Percentiles rank a stretch among this genome's conserved stretches.
Evolutionary conservation across 2,113 vertebrate genomes (phyloP).

Genomic region (Rallus limicola): DNA sequence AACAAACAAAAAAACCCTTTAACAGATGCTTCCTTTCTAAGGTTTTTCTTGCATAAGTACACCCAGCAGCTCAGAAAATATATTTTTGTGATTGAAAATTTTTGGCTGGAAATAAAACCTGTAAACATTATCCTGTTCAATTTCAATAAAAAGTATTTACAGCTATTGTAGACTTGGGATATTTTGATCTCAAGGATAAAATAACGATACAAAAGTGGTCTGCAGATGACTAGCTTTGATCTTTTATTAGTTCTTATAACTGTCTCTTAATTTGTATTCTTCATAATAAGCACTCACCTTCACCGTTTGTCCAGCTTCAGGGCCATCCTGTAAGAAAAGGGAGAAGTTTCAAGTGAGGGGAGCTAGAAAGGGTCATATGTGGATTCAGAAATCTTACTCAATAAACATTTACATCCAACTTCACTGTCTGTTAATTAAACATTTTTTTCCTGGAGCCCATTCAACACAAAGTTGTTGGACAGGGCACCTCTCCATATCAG

Average conservation of each 20-base stretch:
- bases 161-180: neutral
- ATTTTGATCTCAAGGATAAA: constrained; percentile 61
- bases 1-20: constrained; percentile 20
- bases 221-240: constrained; percentile 51
- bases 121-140: constrained; percentile 36
- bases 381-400: constrained; percentile 72
- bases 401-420: constrained; percentile 81
- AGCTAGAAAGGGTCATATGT: constrained; percentile 36
- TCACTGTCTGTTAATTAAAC: constrained; percentile 62
- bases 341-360: constrained; percentile 55
- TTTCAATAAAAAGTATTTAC: constrained; percentile 64
- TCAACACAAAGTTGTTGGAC: neutral
- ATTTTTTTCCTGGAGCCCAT: neutral
- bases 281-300: constrained; percentile 87
- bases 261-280: constrained; percentile 65
- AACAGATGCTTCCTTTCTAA: constrained; percentile 20
- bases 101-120: neutral
- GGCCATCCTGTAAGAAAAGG: constrained; percentile 83
- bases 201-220: constrained; percentile 41
- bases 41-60: neutral
- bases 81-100: neutral
- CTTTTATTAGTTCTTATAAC: constrained; percentile 71
- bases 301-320: constrained; percentile 92
- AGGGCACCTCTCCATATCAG: constrained; percentile 19
- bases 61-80: neutral